These are phyloP conservation scores for Etheostoma perlongum DNA, from an alignment of 2,797 vertebrate species.

Conservation along the genomic window DNA sequence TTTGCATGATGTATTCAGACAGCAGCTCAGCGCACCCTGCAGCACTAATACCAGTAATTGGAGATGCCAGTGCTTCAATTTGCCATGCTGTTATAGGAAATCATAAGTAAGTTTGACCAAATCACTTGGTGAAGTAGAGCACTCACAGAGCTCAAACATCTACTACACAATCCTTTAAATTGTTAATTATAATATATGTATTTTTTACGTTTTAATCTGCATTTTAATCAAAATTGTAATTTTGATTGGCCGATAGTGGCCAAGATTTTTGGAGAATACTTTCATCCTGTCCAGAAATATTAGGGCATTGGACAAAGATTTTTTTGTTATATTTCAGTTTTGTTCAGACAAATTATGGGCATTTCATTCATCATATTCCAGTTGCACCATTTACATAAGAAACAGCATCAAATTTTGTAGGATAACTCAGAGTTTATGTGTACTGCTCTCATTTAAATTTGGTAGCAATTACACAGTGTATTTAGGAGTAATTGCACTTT, in stretches of 20 bases:
- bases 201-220: neutral
- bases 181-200: neutral
- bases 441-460: constrained; percentile 5
- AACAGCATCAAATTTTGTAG: neutral
- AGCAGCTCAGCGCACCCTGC: constrained; percentile 16
- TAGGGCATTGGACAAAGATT: neutral
- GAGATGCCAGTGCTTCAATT: constrained; percentile 19
- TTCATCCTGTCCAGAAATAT: neutral
- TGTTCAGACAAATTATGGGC: neutral
- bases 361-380: neutral
- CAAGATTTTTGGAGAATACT: neutral
- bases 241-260: neutral
- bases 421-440: neutral
- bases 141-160: neutral
- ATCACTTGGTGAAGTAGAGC: constrained; percentile 14
- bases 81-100: constrained; percentile 18
- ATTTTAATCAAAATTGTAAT: constrained; percentile 5
- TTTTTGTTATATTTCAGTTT: neutral
- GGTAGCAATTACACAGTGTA: neutral
- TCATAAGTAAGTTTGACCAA: constrained; percentile 13
- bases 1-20: constrained; percentile 57
- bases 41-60: constrained; percentile 13
- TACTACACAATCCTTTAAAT: neutral
- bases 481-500: neutral
- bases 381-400: neutral